Evolutionary conservation across 2,113 vertebrate genomes (phyloP), one percentile per base, ranked within the genome.

Genomic region (Oxyruncus cristatus): DNA sequence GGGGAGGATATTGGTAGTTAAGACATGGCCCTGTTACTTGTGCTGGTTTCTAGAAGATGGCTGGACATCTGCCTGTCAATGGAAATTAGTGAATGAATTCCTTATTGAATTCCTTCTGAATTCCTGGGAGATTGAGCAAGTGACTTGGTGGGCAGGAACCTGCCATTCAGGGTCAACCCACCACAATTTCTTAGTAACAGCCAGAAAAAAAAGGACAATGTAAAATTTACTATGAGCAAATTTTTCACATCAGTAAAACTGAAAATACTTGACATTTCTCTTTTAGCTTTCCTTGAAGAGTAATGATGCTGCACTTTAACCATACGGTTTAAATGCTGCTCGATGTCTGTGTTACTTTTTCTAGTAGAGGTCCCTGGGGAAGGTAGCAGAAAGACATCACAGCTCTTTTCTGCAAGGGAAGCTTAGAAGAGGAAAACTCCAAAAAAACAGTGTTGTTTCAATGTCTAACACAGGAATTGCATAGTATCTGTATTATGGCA

Each of bases 141-240:
- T 0, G 0, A 30, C 63, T 7, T 15, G 7, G 24, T 44, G 21
- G 49, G 44, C 1, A 4, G 11, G 77, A 65, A 23, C 6, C 4
- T n/a, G 17, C 20, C 1, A 0, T 21, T 8, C 7, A 61, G 7
- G 23, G 19, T 66, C 42, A 78, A 13, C 4, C 3, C 18, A 16
- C 10, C 28, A 10, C 42, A 35, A 3, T 18, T 71, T 27, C n/a
- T 68, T 53, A 41, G 21, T 17, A 61, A 58, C 13, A 58, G 21
- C 3, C 8, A 2, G 4, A 10, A 58, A 56, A 49, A 89, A 89
- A 61, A 32, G 33, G n/a, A 62, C 55, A 46, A 2, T 17, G 21
- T 61, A 23, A 85, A 72, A 66, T 75, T 72, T 63, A 50, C 14
- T 30, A 21, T 42, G 27, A 78, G 39, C 8, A 77, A 85, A 39